phyloP scores from a whole-genome alignment of 1,140 invertebrate genomes.

The Drosophila bipectinata region DNA sequence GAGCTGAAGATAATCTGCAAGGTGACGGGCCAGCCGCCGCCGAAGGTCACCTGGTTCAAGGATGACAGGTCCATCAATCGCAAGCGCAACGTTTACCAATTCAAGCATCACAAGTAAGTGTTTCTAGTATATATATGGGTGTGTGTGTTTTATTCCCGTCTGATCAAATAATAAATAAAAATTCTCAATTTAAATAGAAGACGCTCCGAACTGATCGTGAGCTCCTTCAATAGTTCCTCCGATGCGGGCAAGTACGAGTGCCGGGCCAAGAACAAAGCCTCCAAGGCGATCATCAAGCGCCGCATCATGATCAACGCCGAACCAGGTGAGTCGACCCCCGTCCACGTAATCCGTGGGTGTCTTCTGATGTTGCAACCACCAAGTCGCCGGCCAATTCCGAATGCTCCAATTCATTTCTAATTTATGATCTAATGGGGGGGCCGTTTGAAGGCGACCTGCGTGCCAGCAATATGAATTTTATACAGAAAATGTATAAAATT shows the following conservation, averaged over 20 bases:
- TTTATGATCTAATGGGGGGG: constrained; percentile 50
- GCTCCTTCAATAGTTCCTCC: constrained; percentile 87
- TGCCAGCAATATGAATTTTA: constrained; percentile 9
- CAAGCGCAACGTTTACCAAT: constrained; percentile 80
- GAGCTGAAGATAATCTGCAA: constrained; percentile 88
- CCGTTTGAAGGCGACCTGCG: constrained; percentile 41
- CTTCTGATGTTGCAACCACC: constrained; percentile 4
- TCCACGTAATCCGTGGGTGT: constrained; percentile 2
- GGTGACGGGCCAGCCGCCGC: constrained; percentile 88
- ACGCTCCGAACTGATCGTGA: constrained; percentile 91
- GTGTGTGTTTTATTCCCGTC: not conserved
- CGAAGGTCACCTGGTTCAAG: constrained; percentile 90
- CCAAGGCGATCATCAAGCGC: constrained; percentile 65
- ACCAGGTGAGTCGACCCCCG: constrained; percentile 62
- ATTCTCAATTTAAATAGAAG: constrained; percentile 85
- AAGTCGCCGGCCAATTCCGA: constrained; percentile 23
- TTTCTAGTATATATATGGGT: not conserved
- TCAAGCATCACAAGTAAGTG: constrained; percentile 82
- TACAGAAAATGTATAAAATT: not conserved
- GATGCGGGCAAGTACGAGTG: constrained; percentile 91
- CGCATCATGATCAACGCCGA: constrained; percentile 76
- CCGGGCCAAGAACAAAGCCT: constrained; percentile 85
- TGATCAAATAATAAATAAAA: not conserved
- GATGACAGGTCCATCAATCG: constrained; percentile 86
- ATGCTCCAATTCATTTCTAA: constrained; percentile 76